Evolutionary conservation across 2,888 invertebrate species (phyloP).

Genomic region (Octodonta nipae): DNA sequence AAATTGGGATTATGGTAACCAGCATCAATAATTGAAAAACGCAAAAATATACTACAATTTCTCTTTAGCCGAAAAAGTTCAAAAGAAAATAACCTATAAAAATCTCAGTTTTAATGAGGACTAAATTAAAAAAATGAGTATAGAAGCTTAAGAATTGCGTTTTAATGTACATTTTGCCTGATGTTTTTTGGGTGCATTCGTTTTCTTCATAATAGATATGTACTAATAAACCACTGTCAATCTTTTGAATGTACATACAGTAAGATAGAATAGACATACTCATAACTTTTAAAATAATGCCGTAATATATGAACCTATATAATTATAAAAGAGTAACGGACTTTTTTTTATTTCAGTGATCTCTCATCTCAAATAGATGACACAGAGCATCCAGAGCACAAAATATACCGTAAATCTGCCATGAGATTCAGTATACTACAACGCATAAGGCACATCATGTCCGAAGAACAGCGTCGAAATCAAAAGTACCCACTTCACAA

Average conservation of each 20-base stretch:
- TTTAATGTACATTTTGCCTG: no score
- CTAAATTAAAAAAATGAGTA: no score
- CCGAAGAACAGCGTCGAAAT: slow-evolving; percentile 28
- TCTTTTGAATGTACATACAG: neutral
- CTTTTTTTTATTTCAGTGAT: slow-evolving; percentile 28
- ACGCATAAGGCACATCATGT: slow-evolving; percentile 39
- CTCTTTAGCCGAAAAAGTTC: no score
- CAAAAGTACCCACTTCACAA: slow-evolving; percentile 47
- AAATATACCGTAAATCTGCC: slow-evolving; percentile 56
- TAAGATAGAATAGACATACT: slow-evolving; percentile 2
- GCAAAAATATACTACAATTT: no score
- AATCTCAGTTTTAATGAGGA: no score
- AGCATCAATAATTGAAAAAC: no score
- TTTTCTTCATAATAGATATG: no score
- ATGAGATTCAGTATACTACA: slow-evolving; percentile 46
- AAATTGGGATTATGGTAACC: no score
- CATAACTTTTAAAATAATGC: slow-evolving; percentile 1
- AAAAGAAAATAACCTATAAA: no score
- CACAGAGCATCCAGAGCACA: slow-evolving; percentile 61
- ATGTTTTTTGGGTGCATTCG: no score
- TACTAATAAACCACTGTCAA: no score
- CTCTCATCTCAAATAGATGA: slow-evolving; percentile 35
- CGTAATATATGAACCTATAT: neutral
- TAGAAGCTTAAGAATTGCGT: no score
- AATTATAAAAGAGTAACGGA: slow-evolving; percentile 2